Evolutionary conservation across 2,797 vertebrate species (phyloP), one percentile per base, ranked within the genome.

Genomic region (Echeneis naucrates): DNA sequence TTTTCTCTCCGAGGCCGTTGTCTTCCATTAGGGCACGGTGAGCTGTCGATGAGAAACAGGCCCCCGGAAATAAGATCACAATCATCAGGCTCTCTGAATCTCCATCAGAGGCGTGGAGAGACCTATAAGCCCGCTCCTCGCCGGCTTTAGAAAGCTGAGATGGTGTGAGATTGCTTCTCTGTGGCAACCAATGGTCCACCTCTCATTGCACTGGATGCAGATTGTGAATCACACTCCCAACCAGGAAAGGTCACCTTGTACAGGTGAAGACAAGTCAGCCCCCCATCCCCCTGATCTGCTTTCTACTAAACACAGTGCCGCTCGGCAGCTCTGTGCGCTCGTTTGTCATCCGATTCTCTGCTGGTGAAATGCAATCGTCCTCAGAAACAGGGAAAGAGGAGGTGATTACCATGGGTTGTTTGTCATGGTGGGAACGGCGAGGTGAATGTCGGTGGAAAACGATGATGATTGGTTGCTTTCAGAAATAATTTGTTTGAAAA

Each of bases 161-260:
- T 87, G 87, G 80, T 90, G 87, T 81, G 81, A 90, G 88, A 91
- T 91, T 92, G 76, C 72, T 77, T 87, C 82, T 78, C 62, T 3
- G 26, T 68, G 26, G 66, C 66, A 58, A 63, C 72, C 65, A 48
- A 8, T 19, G 26, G 55, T 27, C 52, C 56, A 30, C 65, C 66
- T 74, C 82, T 73, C 54, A 66, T 51, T 51, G 66, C 69, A 32
- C 70, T 17, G 5, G 52, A 78, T 79, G 63, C 42, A 60, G 79
- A 86, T 74, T 73, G 87, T 85, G 82, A 86, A 87, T 88, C 83
- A 86, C 81, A 75, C 57, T 37, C 35, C 32, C 38, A 21, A 77
- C 72, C 19, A 8, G 3, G 10, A 84, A 84, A 89, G 90, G 89
- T 88, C 88, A 91, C 67, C 62, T 75, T 83, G 81, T 81, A 86